Conservation (phyloP, 1,140 invertebrate genomes). For the Micrasema minimum region DNA sequence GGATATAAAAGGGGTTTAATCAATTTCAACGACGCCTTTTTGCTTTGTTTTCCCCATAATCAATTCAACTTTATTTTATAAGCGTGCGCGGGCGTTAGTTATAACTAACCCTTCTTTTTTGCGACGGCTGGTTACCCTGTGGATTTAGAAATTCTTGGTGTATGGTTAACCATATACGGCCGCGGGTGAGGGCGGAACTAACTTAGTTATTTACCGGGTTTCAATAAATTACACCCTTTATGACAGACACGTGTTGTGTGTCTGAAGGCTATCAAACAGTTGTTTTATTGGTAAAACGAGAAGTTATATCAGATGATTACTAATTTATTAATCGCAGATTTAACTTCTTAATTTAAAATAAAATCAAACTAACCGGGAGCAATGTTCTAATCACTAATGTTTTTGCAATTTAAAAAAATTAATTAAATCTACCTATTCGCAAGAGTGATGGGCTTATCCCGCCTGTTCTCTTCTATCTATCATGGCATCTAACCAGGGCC, state of each 20-base stretch:
- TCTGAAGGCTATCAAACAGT: conserved; percentile 8
- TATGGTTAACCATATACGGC: too few species aligned
- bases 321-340: background rate
- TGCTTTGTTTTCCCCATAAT: conserved; percentile 38
- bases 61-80: conserved; percentile 20
- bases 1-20: conserved; percentile 27
- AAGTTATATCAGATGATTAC: background rate
- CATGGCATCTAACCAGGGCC: too few species aligned
- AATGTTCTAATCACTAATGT: too few species aligned
- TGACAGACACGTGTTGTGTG: conserved; percentile 47
- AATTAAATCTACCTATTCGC: too few species aligned
- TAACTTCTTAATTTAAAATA: too few species aligned
- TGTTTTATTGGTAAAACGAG: background rate
- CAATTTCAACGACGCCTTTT: conserved; percentile 35
- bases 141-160: too few species aligned
- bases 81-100: conserved; percentile 32
- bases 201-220: conserved; percentile 41
- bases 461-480: too few species aligned
- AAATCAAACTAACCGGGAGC: too few species aligned
- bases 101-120: background rate
- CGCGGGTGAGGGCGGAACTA: conserved; percentile 38
- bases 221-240: conserved; percentile 46
- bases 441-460: too few species aligned
- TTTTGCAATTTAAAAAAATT: too few species aligned
- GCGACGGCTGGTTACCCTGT: conserved; percentile 31